These are phyloP conservation scores for Cryptus viduatorius DNA, from an alignment of 2,888 invertebrate species.

Conservation along the genomic window DNA sequence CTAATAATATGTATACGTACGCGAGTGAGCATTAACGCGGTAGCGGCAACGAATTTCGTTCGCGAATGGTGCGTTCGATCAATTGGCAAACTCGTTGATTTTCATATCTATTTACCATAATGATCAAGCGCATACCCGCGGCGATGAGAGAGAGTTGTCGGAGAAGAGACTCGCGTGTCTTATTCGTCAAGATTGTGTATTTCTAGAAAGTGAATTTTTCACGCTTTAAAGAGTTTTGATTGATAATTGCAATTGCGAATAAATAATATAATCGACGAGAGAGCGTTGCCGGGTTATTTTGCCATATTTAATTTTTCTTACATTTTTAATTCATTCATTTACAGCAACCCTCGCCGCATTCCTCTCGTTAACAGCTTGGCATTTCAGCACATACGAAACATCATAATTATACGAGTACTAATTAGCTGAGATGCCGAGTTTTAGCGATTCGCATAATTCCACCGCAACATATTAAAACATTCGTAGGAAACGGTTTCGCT, in stretches of 20 bases:
- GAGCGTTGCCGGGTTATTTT: not conserved
- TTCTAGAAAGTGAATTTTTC: constrained; percentile 32
- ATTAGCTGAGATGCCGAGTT: constrained; percentile 27
- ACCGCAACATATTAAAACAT: not conserved
- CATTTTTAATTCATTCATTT: not conserved
- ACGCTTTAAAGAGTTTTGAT: constrained; percentile 11
- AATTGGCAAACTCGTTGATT: constrained; percentile 27
- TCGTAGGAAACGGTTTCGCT: not conserved
- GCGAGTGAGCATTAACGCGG: constrained; percentile 16
- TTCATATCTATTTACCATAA: constrained; percentile 45
- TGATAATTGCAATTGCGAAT: constrained; percentile 24
- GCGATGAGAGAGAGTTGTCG: constrained; percentile 44
- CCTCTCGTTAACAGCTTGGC: not conserved
- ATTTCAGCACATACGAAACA: not conserved
- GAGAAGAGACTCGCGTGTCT: constrained; percentile 19
- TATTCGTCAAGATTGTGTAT: not conserved
- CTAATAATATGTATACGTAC: constrained; percentile 62
- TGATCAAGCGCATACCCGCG: constrained; percentile 28
- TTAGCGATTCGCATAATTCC: constrained; percentile 29
- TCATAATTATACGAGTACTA: constrained; percentile 22
- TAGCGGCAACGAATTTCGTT: constrained; percentile 35
- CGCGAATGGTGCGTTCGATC: constrained; percentile 31
- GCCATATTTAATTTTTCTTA: not conserved
- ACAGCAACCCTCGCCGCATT: constrained; percentile 21
- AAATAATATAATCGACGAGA: constrained; percentile 11